Evolutionary conservation across 2,888 invertebrate species (phyloP).

Genomic region (Scaptomyza parva): DNA sequence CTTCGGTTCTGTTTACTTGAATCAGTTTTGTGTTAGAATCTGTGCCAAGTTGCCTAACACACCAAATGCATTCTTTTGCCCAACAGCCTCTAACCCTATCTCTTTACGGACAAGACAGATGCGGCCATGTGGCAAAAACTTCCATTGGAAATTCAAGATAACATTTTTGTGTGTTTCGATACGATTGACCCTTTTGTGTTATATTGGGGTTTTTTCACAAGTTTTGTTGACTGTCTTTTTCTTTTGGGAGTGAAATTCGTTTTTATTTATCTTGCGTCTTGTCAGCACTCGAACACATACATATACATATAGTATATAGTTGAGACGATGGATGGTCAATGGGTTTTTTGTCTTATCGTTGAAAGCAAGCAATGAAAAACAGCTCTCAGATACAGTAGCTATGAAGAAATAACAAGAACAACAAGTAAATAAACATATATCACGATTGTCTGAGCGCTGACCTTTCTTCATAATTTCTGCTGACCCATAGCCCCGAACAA

Average conservation of each 20-base stretch:
- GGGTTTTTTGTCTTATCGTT: conserved; percentile 59
- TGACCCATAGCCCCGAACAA: conserved; percentile 66
- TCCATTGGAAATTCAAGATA: conserved; percentile 25
- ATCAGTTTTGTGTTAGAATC: conserved; percentile 35
- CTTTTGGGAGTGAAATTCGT: conserved; percentile 26
- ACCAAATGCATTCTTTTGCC: conserved; percentile 24
- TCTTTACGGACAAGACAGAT: conserved; percentile 39
- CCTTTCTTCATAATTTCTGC: conserved; percentile 69
- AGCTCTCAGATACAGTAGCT: conserved; percentile 40
- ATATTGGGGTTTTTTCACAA: conserved; percentile 24
- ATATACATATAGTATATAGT: conserved; percentile 4
- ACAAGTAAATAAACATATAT: conserved; percentile 18
- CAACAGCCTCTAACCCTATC: conserved; percentile 9
- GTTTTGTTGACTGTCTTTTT: conserved; percentile 7
- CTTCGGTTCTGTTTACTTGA: conserved; percentile 39
- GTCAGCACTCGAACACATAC: conserved; percentile 34
- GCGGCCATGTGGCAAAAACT: conserved; percentile 40
- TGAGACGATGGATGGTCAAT: conserved; percentile 5
- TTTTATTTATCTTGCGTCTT: conserved; percentile 28
- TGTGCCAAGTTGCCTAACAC: conserved; percentile 52
- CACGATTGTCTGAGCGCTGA: conserved; percentile 60
- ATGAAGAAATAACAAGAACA: conserved; percentile 3
- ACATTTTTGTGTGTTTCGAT: conserved; percentile 26
- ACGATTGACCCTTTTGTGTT: conserved; percentile 58
- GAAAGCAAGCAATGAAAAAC: conserved; percentile 20